Base-by-base conservation (phyloP, 2,797 vertebrate species). In the Acestrorhynchus altus region DNA sequence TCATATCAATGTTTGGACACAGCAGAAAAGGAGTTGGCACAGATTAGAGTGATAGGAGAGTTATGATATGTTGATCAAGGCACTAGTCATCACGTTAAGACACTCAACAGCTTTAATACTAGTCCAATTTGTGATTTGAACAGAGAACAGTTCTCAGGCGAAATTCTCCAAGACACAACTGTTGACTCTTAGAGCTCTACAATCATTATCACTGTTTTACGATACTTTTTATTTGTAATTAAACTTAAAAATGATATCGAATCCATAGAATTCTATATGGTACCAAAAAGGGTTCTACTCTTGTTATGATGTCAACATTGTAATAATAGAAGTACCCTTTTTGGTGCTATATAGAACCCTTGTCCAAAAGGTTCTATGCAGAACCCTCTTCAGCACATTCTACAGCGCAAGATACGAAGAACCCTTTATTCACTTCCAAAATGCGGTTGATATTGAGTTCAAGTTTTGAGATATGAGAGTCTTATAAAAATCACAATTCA, bases 1-100 rank as follows among this genome's bases (percentile, higher is more conserved):
- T n/a, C n/a, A n/a, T n/a, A n/a, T 73, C 83, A 76, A 78, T 83
- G 64, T 31, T 22, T 46, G 70, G 76, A 79, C 65, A 81, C 67
- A 74, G 63, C 31, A 76, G 57, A 79, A 47, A 79, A 77, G 57
- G 78, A 64, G 44, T 57, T 60, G 44, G 42, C 52, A 39, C 4
- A 49, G 61, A 73, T 56, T 59, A 56, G 20, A 56, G 35, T 28
- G 46, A 66, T 22, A 72, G 72, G 57, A 78, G 76, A 77, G 75
- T 66, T 78, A 66, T 40, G 39, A 64, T 64, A 80, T 73, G 68
- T 69, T 79, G 79, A 81, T 81, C 69, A 79, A 35, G 18, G 64
- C 60, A 76, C 56, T 64, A 74, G 70, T 65, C 54, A 35, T 26
- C 26, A 57, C 56, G 70, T 40, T 49, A 74, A 65, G 68, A 11